Evolutionary conservation across 2,797 vertebrate species (phyloP), one percentile per base, ranked within the genome.

Genomic region (Malurus splendens): DNA sequence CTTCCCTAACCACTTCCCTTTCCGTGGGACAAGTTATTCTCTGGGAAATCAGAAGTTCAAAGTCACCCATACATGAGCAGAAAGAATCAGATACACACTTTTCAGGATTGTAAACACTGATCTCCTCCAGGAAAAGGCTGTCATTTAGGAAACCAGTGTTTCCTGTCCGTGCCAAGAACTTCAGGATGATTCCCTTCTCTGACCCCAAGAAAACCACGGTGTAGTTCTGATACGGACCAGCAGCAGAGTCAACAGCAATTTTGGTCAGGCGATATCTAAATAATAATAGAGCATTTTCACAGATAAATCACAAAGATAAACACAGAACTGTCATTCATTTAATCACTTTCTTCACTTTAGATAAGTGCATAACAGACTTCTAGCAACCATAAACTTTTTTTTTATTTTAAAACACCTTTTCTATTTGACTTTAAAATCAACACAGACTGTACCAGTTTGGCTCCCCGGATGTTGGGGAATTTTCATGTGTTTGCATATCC

Each of bases 131-230:
- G 92, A 99, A 99, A 94, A 99, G 98, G 96, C 99, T 99, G 91
- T 99, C 98, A 76, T 98, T 99, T 90, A 99, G 98, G 94, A 99
- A 98, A 94, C 98, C 98, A n/a, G 96, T 98, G 96, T 96, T 98
- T 96, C 97, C 97, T 96, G 98, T 98, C 94, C 98, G 98, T 93
- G 98, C 98, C 97, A 99, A 96, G 95, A 99, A 99, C 96, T 99
- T 99, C 93, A 99, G 97, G 94, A 99, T 97, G 95, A 99, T 98
- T 93, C 99, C 99, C 90, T 98, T 99, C 95, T 99, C 99, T 5
- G 99, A 99, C 78, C 99, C 99, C 96, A 99, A 97, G 96, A 99
- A 99, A 94, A 99, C 98, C 68, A 99, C 98, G 1, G 99, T 99
- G 93, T 99, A 98, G 96, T 99, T 99, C 87, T 97, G 97, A 94